Base-by-base conservation (phyloP, 2,797 vertebrate species). In the Anguilla megastoma region DNA sequence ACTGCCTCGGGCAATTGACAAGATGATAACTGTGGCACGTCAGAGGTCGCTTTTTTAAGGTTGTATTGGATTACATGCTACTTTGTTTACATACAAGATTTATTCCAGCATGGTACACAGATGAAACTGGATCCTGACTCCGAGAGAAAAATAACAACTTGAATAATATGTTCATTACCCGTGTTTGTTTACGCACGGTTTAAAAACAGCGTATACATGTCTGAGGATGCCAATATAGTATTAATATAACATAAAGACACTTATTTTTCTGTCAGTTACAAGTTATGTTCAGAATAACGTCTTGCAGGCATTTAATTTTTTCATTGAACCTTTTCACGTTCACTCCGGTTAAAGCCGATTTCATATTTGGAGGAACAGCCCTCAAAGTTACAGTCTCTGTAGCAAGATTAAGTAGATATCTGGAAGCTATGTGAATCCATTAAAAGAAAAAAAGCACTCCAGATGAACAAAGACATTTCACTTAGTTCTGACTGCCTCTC, bases 401-500 rank as follows among this genome's bases (percentile, higher is more conserved):
- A 36, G 63, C 30, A 6, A 33, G 80, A 66, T 41, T 48, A 71
- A 54, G 45, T 12, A 10, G 10, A 36, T 36, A 33, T 27, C 69
- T 30, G 10, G 7, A 76, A 85, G 36, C 74, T 27, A 21, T 45
- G 30, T 50, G 14, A 36, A 79, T 87, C 86, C 48, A 41, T 58
- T 36, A 58, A 16, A 24, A 82, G 3, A 86, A 60, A 41, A 24
- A 41, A 41, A 41, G 4, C 48, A 8, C 41, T 14, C 24, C 52
- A 88, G 30, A 83, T 3, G 45, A 86, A 74, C 69, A 27, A 85
- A 83, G 48, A 36, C 48, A 85, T 79, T 90, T 66, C 50, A 63
- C 80, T 8, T 79, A 87, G 86, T 48, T 84, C 84, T 24, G 80
- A n/a, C 63, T 84, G 85, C 58, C 84, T 74, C 21, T 52, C 58